These are phyloP conservation scores for Esox niger DNA, from an alignment of 2,113 vertebrate species.

Conservation along the genomic window DNA sequence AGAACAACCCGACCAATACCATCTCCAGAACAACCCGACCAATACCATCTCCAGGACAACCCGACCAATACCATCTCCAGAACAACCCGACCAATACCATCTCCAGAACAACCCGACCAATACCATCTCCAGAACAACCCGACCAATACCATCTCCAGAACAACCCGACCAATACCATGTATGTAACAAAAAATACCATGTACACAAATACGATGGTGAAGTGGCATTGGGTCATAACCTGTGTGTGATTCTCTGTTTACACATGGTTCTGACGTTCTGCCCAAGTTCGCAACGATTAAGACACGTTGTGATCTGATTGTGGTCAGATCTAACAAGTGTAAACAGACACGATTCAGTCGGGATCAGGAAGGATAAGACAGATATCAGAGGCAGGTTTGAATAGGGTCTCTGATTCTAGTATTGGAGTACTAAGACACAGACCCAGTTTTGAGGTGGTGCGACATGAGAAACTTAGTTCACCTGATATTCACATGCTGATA, in stretches of 20 bases:
- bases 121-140: neutral
- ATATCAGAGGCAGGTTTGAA: too few relatives aligned
- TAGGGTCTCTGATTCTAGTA: too few relatives aligned
- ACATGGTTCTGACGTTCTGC: too few relatives aligned
- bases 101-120: neutral
- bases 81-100: neutral
- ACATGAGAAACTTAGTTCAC: neutral
- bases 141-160: neutral
- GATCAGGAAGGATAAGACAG: too few relatives aligned
- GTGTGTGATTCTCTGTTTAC: neutral
- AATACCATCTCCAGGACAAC: neutral
- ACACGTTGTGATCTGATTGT: too few relatives aligned
- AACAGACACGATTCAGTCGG: too few relatives aligned
- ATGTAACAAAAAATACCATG: neutral
- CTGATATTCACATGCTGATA: slow-evolving; percentile 35
- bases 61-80: neutral
- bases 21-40: neutral
- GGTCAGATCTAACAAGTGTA: too few relatives aligned
- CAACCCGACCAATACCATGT: too few relatives aligned
- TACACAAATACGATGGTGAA: slow-evolving; percentile 3
- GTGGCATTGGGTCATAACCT: neutral
- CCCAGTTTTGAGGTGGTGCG: slow-evolving; percentile 12
- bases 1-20: neutral
- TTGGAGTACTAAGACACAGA: neutral
- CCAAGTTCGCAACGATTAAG: too few relatives aligned